Base-by-base conservation (phyloP, 2,888 invertebrate species). In the Stenodema calcarata region DNA sequence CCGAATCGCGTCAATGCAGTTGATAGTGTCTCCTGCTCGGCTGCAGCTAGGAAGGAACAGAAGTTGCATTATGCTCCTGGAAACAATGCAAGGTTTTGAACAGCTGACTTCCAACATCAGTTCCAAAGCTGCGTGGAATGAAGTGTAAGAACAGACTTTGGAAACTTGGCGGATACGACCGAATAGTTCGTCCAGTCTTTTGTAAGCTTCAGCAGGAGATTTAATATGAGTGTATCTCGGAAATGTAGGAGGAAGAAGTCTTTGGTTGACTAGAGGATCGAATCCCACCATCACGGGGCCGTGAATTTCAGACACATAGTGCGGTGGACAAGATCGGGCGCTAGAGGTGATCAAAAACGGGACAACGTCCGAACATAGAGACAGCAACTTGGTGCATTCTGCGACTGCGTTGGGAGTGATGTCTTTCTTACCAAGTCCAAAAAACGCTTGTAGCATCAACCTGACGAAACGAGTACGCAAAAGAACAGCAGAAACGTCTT, bases 231-330 rank as follows among this genome's bases (percentile, higher is more conserved):
- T 97, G 91, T 98, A 98, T 27, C 99, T 94, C 0, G 99, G 99
- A 92, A 99, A 99, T 23, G 99, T 98, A 0, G 99, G 98, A n/a
- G 99, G 99, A 86, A 99, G 92, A 80, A 98, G 93, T 70, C 98
- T 94, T 91, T 98, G 98, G 92, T 99, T 99, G 73, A 98, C 96
- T 91, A 98, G 95, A 2, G 98, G 98, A 90, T 99, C 98, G 92
- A 99, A 99, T 0, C 99, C 99, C 93, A 97, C 95, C n/a, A 90
- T 90, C 7, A 89, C 88, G 16, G 89, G 87, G 12, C 88, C 88
- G 69, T 88, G 87, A 14, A 87, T 81, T 18, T 89, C 89, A n/a
- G 88, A 87, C 16, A 87, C 80, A 50, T 88, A 88, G 9, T 86
- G 73, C n/a, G 89, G 89, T n/a, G 88, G 89, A 12, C 88, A 86